Percentiles rank a stretch among this genome's conserved stretches.
Conservation (phyloP, 2,113 vertebrate species). For the Aphelocoma coerulescens region DNA sequence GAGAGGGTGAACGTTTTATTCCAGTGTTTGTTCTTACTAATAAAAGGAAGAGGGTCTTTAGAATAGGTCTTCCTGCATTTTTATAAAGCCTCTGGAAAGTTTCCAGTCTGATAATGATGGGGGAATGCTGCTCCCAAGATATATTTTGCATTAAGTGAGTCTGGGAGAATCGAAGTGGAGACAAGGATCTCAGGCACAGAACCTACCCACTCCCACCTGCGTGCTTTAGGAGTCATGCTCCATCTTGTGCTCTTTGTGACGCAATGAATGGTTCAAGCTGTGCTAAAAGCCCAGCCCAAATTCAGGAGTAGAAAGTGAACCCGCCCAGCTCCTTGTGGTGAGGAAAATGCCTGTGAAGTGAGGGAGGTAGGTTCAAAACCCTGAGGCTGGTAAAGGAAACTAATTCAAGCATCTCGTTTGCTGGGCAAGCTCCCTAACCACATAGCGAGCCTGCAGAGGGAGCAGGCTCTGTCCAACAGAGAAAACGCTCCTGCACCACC, state of each 20-base stretch:
- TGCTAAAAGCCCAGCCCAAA: slow-evolving; percentile 18
- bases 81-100: not conserved
- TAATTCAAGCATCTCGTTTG: not conserved
- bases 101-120: not conserved
- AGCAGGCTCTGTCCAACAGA: not conserved
- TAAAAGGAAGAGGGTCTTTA: not conserved
- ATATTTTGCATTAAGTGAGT: not conserved
- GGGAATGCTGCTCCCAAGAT: not conserved
- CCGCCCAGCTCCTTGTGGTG: not conserved
- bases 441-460: not conserved
- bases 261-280: not conserved
- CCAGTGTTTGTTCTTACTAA: not conserved
- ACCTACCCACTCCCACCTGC: not conserved
- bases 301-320: not conserved
- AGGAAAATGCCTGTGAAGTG: not conserved
- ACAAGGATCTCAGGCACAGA: slow-evolving; percentile 1
- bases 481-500: not conserved
- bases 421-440: not conserved
- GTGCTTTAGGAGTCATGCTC: not conserved
- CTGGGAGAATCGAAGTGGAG: slow-evolving; percentile 1
- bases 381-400: not conserved
- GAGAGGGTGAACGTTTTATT: not conserved
- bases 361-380: not conserved
- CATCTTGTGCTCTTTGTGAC: slow-evolving; percentile 25
- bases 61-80: not conserved